Evolutionary conservation across 2,888 invertebrate genomes (phyloP).

Genomic region (Sinopyrophorus schimmeli): DNA sequence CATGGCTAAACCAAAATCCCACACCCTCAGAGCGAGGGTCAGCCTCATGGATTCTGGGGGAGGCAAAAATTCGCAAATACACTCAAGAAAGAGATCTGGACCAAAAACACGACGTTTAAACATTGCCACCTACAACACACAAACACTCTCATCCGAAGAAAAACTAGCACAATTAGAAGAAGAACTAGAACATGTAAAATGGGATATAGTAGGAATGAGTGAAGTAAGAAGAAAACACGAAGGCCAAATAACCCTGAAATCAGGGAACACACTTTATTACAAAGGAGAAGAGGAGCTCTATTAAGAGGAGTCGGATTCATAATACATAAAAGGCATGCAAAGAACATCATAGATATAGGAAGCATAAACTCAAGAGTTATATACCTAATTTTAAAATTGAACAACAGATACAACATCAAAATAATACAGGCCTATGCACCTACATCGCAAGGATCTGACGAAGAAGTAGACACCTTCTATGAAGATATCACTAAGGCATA

Average conservation of each 20-base stretch:
- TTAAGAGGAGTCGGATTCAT: background rate
- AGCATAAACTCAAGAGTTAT: conserved; percentile 2
- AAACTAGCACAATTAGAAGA: no score
- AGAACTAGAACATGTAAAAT: no score
- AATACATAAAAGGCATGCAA: no score
- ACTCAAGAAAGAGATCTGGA: conserved; percentile 3
- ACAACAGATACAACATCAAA: conserved; percentile 5
- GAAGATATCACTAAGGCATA: background rate
- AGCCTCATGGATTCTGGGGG: conserved; percentile 5
- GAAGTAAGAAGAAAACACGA: no score
- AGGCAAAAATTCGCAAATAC: no score
- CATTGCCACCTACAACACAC: conserved; percentile 4
- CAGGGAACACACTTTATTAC: no score
- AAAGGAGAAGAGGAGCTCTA: no score
- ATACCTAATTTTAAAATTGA: conserved; percentile 1
- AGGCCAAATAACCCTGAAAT: no score
- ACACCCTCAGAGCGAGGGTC: conserved; percentile 5
- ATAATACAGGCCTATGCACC: conserved; percentile 2
- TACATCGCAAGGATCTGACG: conserved; percentile 1
- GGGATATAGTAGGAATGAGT: background rate
- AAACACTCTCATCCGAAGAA: conserved; percentile 7
- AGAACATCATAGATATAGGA: no score
- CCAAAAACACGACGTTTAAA: conserved; percentile 7
- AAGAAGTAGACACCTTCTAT: background rate
- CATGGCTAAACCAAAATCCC: conserved; percentile 1